Conservation (phyloP, 1,140 invertebrate species). For the Andrena cerasifolii region DNA sequence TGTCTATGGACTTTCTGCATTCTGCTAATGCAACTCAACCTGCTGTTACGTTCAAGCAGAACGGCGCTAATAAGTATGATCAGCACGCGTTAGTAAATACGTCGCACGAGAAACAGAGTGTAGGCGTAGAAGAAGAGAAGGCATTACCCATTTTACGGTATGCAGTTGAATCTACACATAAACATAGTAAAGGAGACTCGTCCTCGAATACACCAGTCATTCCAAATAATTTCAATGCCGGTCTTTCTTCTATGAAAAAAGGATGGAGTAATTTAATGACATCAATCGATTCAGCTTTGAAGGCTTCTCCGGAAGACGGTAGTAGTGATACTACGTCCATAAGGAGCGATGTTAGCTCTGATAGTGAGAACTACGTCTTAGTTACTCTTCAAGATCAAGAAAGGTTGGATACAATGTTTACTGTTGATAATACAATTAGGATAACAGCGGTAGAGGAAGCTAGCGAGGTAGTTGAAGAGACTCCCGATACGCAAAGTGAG, state of each 20-base stretch:
- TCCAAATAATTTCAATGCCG: conserved; percentile 81
- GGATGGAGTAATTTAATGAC: conserved; percentile 91
- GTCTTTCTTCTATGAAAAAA: conserved; percentile 89
- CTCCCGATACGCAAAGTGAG: conserved; percentile 88
- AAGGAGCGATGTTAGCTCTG: conserved; percentile 90
- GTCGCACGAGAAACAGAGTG: conserved; percentile 13
- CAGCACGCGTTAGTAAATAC: conserved; percentile 30
- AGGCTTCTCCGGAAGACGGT: conserved; percentile 86
- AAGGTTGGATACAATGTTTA: conserved; percentile 84
- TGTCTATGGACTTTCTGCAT: conserved; percentile 74
- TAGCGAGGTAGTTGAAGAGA: conserved; percentile 92
- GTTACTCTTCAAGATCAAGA: conserved; percentile 85
- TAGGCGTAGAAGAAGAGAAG: conserved; percentile 46
- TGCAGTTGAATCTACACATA: conserved; percentile 39
- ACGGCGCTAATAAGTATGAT: conserved; percentile 72
- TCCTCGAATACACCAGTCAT: conserved; percentile 73
- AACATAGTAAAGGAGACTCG: conserved; percentile 63
- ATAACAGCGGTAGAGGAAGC: conserved; percentile 89
- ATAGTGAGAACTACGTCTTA: conserved; percentile 90
- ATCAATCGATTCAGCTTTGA: conserved; percentile 90
- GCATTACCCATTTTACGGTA: conserved; percentile 26
- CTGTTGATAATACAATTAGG: conserved; percentile 78
- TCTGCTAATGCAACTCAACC: conserved; percentile 54
- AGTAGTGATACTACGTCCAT: conserved; percentile 87
- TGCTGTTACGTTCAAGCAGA: conserved; percentile 79